Base-by-base conservation (phyloP, 2,797 vertebrate genomes). In the Sebastes dallii region DNA sequence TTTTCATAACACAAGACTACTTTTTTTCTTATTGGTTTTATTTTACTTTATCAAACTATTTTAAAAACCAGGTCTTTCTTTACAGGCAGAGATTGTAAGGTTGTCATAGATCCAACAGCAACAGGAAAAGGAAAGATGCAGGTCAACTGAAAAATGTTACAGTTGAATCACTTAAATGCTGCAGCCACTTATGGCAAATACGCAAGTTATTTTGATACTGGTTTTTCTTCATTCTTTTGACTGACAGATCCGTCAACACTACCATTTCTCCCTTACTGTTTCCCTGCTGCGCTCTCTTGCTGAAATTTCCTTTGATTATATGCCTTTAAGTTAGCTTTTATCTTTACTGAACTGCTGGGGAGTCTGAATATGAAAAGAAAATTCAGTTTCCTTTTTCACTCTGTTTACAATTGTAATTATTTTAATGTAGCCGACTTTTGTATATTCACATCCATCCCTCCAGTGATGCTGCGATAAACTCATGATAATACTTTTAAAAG, bases 161-260 rank as follows among this genome's bases (percentile, higher is more conserved):
- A 69, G 34, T 20, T 75, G 65, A 59, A 84, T 75, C 25, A 85
- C 84, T 85, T 60, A 76, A 90, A 80, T 67, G 60, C 71, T 76
- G 79, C 68, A 84, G 72, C 78, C 77, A 73, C 84, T 74, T 78
- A 77, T 55, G 22, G 69, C 42, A 77, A 83, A 87, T 61, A 60
- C 64, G 65, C 39, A 39, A 81, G 58, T 81, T 89, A 89, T 90
- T 88, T 86, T 92, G 87, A 91, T 89, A 32, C 75, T 1, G n/a
- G 27, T 80, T 66, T 66, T 80, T 84, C 64, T 72, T 58, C 65
- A 69, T 62, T 83, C 72, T 58, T 66, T 80, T 91, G 92, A 93
- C 82, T 94, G 92, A 90, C 89, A 89, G 78, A 84, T 90, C 86
- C 90, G 90, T 93, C 90, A 91, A 81, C 91, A 50, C 73, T 82